Base-by-base conservation (phyloP, 2,113 vertebrate genomes). In the Daboia siamensis region DNA sequence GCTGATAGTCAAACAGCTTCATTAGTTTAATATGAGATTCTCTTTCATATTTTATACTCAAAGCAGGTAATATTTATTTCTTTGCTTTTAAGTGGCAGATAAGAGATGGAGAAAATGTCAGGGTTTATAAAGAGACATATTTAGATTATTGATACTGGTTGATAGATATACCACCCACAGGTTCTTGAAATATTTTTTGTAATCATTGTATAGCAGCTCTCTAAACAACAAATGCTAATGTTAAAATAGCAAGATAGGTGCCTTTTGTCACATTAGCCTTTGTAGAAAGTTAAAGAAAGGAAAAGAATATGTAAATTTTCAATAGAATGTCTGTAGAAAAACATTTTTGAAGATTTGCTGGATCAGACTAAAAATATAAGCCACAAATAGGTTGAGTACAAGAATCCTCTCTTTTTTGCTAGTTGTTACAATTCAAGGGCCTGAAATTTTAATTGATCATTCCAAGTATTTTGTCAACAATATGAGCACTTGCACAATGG, bases 111-210 rank as follows among this genome's bases (percentile, higher is more conserved):
- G 87, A 94, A 93, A 93, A 92, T 93, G 33, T 46, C 1, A 29
- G 86, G 92, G 80, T 93, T 95, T 93, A 93, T 96, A 92, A 96
- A 96, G 94, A 86, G 91, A 92, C 95, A 94, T 59, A 52, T 90
- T 95, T 92, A 92, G 90, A 90, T 87, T 94, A 94, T 91, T 3
- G 0, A 89, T 69, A 93, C 61, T 56, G 20, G 57, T 94, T 94
- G 92, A 93, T 11, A 89, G 91, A 91, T 95, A 80, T 13, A 55
- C 74, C 95, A 91, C 84, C 87, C 44, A 2, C 93, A 93, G 29
- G 64, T 93, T 95, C 94, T 88, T 23, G 0, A 93, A 93, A 57
- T 55, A 86, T 90, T 94, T 94, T 93, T 90, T 56, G 55, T 84
- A 92, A 90, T 90, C 93, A 91, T 96, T 94, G 93, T 94, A 94